Base-by-base conservation (phyloP, 2,888 invertebrate genomes). In the Rotaria macrura region DNA sequence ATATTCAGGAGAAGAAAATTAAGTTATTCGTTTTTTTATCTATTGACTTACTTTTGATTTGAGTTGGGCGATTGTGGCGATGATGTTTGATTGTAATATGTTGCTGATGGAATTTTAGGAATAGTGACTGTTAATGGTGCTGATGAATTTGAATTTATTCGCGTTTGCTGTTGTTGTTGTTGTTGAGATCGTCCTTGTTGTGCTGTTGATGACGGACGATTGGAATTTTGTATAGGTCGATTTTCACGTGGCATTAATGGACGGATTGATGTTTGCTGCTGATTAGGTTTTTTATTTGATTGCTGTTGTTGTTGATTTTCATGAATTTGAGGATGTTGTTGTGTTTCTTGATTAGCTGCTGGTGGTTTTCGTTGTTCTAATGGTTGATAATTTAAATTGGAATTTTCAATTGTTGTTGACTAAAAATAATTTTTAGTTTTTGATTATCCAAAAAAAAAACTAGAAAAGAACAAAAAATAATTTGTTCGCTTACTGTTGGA, bases 181-280 rank as follows among this genome's bases (percentile, higher is more conserved):
- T 65, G 65, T 65, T 65, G 65, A 65, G 65, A 20, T 65, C 65
- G 65, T 34, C 65, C 65, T 65, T 65, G 65, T 65, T 65, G 65
- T 65, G 29, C 20, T 34, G 65, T 34, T 29, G 65, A 65, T 7
- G 65, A 65, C 38, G 65, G 65, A 65, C 65, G 65, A 34, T 65
- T 65, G 65, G 65, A 65, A 65, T 65, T 65, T 65, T 65, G 65
- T 34, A 20, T 34, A 34, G 65, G 25, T 65, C 65, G 65, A 34
- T 34, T 65, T 1, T 65, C 65, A 65, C 65, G 34, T 65, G 65
- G 20, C 65, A 65, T 65, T 29, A 65, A 65, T 65, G 65, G 65
- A 65, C 65, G 65, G 65, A 65, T 65, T 65, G 29, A 20, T 65
- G 65, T 6, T 34, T 34, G 65, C 7, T 65, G 65, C 38, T 14